A percentile compares a stretch with the other conserved stretches of the same genome.
phyloP scores from a whole-genome alignment of 2,113 vertebrate species.

The Pachyramphus minor region DNA sequence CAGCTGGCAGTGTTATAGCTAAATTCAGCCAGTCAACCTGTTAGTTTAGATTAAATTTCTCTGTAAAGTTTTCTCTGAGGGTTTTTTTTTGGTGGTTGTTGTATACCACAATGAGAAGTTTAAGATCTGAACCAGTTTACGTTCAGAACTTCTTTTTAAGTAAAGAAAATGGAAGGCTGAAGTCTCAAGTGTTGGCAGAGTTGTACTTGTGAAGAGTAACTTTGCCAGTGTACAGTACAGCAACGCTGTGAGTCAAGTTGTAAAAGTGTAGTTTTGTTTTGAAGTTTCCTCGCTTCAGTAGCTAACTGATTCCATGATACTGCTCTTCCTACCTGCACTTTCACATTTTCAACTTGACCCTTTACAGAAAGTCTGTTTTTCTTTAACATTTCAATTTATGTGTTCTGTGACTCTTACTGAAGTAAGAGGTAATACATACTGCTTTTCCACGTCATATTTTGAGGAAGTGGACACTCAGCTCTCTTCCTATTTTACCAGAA shows the following conservation, averaged over 20 bases:
- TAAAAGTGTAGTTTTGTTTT: not conserved
- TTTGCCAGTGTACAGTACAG: not conserved
- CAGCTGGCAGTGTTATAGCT: not conserved
- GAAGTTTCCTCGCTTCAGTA: not conserved
- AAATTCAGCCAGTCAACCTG: not conserved
- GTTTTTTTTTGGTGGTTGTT: not conserved
- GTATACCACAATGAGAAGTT: accelerated
- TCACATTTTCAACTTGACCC: not conserved
- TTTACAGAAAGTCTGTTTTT: not conserved
- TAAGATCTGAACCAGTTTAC: not conserved
- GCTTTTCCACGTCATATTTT: not conserved
- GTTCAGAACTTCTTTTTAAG: not conserved
- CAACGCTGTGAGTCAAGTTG: not conserved
- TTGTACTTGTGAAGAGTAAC: not conserved
- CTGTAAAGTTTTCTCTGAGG: not conserved
- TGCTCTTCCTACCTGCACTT: not conserved
- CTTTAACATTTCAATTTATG: not conserved
- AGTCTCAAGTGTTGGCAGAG: not conserved
- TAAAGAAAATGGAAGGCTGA: not conserved
- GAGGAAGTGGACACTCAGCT: not conserved
- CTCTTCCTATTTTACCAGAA: not conserved
- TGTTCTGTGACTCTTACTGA: not conserved
- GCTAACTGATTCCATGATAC: not conserved
- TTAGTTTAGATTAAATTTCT: not conserved
- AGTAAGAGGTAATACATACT: not conserved